Conservation (phyloP, 2,113 vertebrate genomes). For the Dipodomys merriami region DNA sequence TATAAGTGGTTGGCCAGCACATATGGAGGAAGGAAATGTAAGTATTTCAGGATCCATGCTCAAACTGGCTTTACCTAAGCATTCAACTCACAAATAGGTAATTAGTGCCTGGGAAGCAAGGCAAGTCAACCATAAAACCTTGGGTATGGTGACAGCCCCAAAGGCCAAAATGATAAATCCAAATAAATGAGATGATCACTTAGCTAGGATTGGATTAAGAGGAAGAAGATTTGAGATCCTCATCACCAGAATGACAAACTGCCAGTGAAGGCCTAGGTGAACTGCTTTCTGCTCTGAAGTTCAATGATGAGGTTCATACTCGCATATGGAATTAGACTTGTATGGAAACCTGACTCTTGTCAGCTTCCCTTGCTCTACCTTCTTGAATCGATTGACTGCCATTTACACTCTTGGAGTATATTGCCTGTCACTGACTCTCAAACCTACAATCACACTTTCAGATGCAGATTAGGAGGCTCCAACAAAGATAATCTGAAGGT, state of each 20-base stretch:
- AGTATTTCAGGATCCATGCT: neutral
- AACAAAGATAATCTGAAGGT: neutral
- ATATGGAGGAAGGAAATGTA: neutral
- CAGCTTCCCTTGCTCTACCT: neutral
- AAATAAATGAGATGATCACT: neutral
- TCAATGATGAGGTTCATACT: neutral
- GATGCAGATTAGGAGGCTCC: neutral
- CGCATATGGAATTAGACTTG: neutral
- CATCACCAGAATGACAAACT: neutral
- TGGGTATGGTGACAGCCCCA: neutral
- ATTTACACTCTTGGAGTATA: neutral
- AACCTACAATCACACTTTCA: neutral
- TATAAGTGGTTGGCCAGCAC: neutral
- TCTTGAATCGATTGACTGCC: neutral
- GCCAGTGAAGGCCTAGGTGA: neutral
- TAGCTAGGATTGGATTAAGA: neutral
- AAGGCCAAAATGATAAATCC: neutral
- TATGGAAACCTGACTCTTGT: neutral
- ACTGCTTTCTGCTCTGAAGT: neutral
- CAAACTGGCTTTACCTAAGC: neutral
- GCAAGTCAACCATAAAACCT: neutral
- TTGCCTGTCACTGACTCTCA: neutral
- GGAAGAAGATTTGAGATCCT: neutral
- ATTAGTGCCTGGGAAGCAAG: neutral
- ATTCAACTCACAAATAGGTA: neutral